These are phyloP conservation scores for Morpho deidamia DNA, from an alignment of 2,888 invertebrate genomes.

Conservation along the genomic window DNA sequence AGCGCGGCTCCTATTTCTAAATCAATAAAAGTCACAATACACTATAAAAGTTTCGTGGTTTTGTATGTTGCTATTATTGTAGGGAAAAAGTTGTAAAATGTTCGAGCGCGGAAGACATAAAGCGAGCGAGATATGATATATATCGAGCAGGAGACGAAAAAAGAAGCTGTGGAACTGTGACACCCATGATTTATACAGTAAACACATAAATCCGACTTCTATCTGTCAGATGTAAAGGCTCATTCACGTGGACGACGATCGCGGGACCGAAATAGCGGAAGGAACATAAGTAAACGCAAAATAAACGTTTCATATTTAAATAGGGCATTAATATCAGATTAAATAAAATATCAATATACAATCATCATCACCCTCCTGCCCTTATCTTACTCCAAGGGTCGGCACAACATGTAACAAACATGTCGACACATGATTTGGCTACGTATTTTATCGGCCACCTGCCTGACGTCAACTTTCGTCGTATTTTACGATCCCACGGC, in stretches of 20 bases:
- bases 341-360: too few relatives aligned
- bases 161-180: conserved; percentile 50
- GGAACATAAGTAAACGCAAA: too few relatives aligned
- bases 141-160: conserved; percentile 52
- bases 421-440: too few relatives aligned
- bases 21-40: conserved; percentile 7
- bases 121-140: conserved; percentile 53
- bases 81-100: conserved; percentile 29
- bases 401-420: too few relatives aligned
- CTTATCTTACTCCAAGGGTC: too few relatives aligned
- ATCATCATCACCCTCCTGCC: too few relatives aligned
- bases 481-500: too few relatives aligned
- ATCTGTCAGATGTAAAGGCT: conserved; percentile 50
- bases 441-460: too few relatives aligned
- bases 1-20: conserved; percentile 2
- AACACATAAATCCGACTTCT: conserved; percentile 79
- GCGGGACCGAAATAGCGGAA: neutral
- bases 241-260: neutral
- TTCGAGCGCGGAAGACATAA: conserved; percentile 54
- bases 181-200: conserved; percentile 74
- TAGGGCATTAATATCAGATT: too few relatives aligned
- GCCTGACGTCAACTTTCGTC: too few relatives aligned
- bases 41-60: conserved; percentile 3
- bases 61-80: conserved; percentile 8
- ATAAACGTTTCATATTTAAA: too few relatives aligned